Evolutionary conservation across 2,797 vertebrate genomes (phyloP).

Genomic region (Spondyliosoma cantharus): DNA sequence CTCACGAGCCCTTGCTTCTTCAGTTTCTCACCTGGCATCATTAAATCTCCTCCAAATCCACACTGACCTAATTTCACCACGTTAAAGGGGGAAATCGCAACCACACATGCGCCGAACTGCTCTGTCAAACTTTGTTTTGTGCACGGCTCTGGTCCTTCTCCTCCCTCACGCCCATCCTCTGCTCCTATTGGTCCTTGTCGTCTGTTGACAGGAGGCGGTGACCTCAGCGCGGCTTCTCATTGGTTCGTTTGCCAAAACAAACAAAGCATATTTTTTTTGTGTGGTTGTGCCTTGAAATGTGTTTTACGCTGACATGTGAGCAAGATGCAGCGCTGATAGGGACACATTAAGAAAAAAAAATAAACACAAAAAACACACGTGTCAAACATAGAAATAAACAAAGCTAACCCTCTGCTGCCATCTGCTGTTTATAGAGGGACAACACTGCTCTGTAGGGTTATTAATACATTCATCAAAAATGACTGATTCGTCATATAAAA

Average conservation of each 20-base stretch:
- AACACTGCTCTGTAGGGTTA: neutral
- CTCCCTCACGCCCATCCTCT: neutral
- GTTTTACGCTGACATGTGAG: neutral
- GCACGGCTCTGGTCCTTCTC: neutral
- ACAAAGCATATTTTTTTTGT: constrained; percentile 8
- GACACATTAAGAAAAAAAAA: neutral
- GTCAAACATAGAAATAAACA: neutral
- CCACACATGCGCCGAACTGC: neutral
- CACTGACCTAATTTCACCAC: neutral
- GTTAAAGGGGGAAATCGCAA: accelerated
- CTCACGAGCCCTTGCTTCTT: neutral
- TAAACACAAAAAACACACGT: neutral
- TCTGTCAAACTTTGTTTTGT: neutral
- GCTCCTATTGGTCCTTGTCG: constrained; percentile 52
- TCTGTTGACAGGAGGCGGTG: constrained; percentile 49
- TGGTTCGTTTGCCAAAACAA: constrained; percentile 41
- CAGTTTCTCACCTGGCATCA: neutral
- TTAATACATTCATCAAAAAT: too few relatives aligned
- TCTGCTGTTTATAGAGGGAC: constrained; percentile 16
- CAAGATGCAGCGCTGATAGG: neutral
- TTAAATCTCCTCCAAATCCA: neutral
- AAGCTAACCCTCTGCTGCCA: constrained; percentile 42
- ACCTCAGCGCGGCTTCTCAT: constrained; percentile 35
- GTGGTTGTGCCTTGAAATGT: neutral
- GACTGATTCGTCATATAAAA: too few relatives aligned